Base-by-base conservation (phyloP, 2,113 vertebrate genomes). In the Thomomys bottae region DNA sequence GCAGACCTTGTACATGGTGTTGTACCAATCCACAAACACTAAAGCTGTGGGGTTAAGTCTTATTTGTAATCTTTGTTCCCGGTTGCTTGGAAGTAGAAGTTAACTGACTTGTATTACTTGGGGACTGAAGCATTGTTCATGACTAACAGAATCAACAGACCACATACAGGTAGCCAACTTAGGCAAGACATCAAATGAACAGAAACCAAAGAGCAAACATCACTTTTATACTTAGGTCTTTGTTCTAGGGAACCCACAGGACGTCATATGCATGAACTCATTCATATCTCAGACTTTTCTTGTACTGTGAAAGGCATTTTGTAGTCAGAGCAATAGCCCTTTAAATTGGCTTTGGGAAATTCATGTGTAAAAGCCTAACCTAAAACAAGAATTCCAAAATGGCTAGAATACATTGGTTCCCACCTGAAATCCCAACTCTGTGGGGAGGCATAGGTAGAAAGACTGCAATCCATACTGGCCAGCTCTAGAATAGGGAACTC, bases 171-270 rank as follows among this genome's bases (percentile, higher is more conserved):
- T 40, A 82, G 66, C n/a, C 26, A 86, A 61, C 14, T 92, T 63
- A 61, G 36, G n/a, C 63, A 88, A 88, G 76, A 59, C 38, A 66
- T 42, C 63, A 87, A 90, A 72, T 73, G 15, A 91, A 88, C 88
- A 4, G n/a, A 73, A 91, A n/a, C 9, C 76, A 82, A 75, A 80
- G 28, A 72, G 36, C 61, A 34, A 85, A 42, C 15, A 64, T 84
- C 18, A 57, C 38, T 68, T 89, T 77, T 64, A 45, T 83, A 45
- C 17, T 75, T 89, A 71, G 12, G 4, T 7, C 36, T 14, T 81
- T 61, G 30, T 93, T 88, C 84, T 61, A 92, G 64, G 71, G 70
- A 90, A 77, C 11, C 87, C 45, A 88, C 89, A 70, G n/a, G 14
- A 49, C 7, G 38, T 63, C 9, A 34, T 21, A 67, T 42, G 18